Conservation (phyloP, 2,888 invertebrate genomes). For the Drosophila algonquin region DNA sequence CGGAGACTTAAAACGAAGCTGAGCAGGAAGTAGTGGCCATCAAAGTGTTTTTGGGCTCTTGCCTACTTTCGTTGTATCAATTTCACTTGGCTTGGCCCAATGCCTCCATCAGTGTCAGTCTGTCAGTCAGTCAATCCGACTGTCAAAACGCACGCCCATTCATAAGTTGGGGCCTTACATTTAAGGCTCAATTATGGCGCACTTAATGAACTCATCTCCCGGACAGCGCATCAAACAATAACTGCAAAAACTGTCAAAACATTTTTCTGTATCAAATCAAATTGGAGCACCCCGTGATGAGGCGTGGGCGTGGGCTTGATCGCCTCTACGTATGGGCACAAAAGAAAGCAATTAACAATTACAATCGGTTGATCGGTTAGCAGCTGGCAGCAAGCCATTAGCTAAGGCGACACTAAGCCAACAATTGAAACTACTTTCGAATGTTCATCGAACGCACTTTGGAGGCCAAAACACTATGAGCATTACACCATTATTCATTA, state of each 20-base stretch:
- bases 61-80: constrained; percentile 73
- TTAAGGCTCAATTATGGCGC: constrained; percentile 78
- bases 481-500: no score
- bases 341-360: constrained; percentile 77
- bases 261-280: constrained; percentile 66
- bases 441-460: constrained; percentile 18
- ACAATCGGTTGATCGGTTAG: constrained; percentile 52
- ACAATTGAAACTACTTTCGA: constrained; percentile 51
- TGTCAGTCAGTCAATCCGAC: constrained; percentile 46
- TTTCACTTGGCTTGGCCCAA: constrained; percentile 66
- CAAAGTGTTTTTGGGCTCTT: constrained; percentile 39
- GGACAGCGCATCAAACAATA: constrained; percentile 79
- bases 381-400: constrained; percentile 58
- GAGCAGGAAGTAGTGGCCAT: constrained; percentile 65
- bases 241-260: constrained; percentile 79
- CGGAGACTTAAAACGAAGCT: constrained; percentile 41
- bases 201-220: constrained; percentile 82
- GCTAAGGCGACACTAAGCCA: constrained; percentile 76
- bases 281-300: constrained; percentile 65
- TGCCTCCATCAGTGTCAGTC: constrained; percentile 65
- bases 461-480: background rate
- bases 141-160: constrained; percentile 78
- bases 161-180: constrained; percentile 60
- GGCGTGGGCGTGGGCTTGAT: constrained; percentile 59
- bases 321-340: constrained; percentile 14